A percentile compares a stretch with the other conserved stretches of the same genome.
These are phyloP conservation scores for Sepioteuthis lessoniana DNA, from an alignment of 2,888 invertebrate species.

Conservation along the genomic window DNA sequence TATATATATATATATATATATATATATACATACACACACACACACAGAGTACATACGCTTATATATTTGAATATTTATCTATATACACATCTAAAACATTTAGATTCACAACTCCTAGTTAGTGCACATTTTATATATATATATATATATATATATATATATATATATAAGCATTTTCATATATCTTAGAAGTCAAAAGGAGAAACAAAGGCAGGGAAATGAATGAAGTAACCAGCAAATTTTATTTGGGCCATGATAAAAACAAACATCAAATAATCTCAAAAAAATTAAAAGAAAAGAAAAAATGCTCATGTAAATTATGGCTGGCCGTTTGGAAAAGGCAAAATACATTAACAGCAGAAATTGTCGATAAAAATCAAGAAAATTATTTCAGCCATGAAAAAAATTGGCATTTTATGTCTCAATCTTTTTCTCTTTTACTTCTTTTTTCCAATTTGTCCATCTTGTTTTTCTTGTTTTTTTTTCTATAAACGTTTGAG, in stretches of 20 bases:
- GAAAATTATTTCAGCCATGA: slow-evolving; percentile 20
- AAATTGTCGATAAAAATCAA: slow-evolving; percentile 9
- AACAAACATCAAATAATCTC: background rate
- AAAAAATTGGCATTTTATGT: slow-evolving; percentile 4
- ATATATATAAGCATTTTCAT: background rate
- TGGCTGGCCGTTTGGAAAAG: background rate
- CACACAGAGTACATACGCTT: too few relatives aligned
- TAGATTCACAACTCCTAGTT: too few relatives aligned
- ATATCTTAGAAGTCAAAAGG: background rate
- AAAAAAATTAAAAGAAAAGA: background rate
- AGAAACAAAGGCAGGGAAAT: background rate
- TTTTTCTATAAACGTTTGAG: background rate
- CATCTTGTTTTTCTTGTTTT: background rate
- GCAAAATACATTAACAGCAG: slow-evolving; percentile 33
- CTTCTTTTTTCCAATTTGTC: background rate
- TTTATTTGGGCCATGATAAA: background rate
- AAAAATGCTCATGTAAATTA: background rate
- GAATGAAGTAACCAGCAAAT: background rate
- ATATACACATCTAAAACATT: too few relatives aligned
- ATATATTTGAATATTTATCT: too few relatives aligned
- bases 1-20: too few relatives aligned
- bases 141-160: too few relatives aligned
- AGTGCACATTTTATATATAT: background rate
- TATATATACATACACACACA: too few relatives aligned
- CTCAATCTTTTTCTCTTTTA: background rate